Base-by-base conservation (phyloP, 2,888 invertebrate species). In the Keiferia lycopersicella region DNA sequence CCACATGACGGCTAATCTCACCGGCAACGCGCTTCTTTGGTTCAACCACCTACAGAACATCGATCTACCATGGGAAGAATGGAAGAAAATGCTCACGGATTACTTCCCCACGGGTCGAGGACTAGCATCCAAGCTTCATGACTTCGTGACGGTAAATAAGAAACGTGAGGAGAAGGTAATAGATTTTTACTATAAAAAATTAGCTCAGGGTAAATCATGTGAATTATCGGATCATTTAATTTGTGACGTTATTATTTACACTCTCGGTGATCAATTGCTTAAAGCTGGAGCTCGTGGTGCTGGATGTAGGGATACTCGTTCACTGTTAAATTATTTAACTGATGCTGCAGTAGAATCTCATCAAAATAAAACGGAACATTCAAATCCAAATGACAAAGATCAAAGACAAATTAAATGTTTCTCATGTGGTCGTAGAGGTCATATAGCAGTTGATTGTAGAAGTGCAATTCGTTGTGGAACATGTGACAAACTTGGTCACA, bases 181-280 rank as follows among this genome's bases (percentile, higher is more conserved):
- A 0, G 63, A 64, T 22, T 63, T 66, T 26, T 66, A 63, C 58
- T 63, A 64, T 63, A 67, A 65, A 51, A 66, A 64, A 41, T 30
- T 64, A 22, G 26, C 61, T 2, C 57, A 45, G 20, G 66, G 61
- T n/a, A 64, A 64, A 64, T 10, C 38, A 10, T 64, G 61, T 51
- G 61, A 63, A 14, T 51, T 63, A 16, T 48, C 34, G 16, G 65
- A 67, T 53, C 30, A 59, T 45, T 41, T 67, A 20, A 65, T 65
- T 22, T 62, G 63, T 45, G 65, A 65, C 48, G 64, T 67, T 2
- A 67, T 51, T 45, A 67, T 66, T 30, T 67, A 26, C 58, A 67
- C 67, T 2, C 14, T 67, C 20, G 57, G 58, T 14, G 64, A 67
- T 57, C 48, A 64, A 14, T 41, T 67, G 7, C 62, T 67, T 57